phyloP scores from a whole-genome alignment of 1,140 invertebrate genomes.

The Mamestra configurata region DNA sequence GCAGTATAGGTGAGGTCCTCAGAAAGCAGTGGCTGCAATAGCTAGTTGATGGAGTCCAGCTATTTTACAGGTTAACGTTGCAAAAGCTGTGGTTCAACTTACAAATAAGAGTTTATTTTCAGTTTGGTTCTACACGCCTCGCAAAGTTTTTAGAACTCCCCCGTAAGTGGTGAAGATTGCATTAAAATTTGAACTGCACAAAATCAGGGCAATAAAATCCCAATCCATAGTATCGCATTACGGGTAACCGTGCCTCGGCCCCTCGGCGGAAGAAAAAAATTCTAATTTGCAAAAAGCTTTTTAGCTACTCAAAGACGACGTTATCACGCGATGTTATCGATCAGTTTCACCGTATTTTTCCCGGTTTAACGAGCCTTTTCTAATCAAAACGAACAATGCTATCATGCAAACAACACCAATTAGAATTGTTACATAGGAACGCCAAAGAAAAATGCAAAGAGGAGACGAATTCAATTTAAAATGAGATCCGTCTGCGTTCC shows the following conservation, averaged over 20 bases:
- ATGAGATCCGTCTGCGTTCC: constrained; percentile 86
- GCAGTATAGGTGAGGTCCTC: too few species aligned
- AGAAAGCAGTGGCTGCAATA: too few species aligned
- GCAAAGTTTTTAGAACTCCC: neutral
- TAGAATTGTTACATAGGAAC: constrained; percentile 79
- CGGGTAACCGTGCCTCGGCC: constrained; percentile 24
- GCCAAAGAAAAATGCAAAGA: constrained; percentile 81
- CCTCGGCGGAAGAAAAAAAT: constrained; percentile 58
- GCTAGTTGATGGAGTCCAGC: too few species aligned
- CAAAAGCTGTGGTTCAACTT: neutral
- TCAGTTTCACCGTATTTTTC: constrained; percentile 58
- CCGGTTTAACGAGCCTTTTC: constrained; percentile 63
- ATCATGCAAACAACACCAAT: constrained; percentile 83
- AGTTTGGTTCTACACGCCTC: neutral
- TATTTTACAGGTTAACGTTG: too few species aligned
- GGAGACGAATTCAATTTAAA: constrained; percentile 86
- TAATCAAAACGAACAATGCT: constrained; percentile 75
- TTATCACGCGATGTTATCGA: constrained; percentile 71
- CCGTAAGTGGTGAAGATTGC: constrained; percentile 9
- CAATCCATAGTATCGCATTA: constrained; percentile 18
- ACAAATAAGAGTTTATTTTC: neutral
- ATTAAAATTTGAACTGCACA: constrained; percentile 1
- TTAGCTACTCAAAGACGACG: constrained; percentile 60
- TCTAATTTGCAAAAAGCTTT: constrained; percentile 73
- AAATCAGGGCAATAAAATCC: constrained; percentile 28